Base-by-base conservation (phyloP, 2,797 vertebrate genomes). In the Gadopsis marmoratus region DNA sequence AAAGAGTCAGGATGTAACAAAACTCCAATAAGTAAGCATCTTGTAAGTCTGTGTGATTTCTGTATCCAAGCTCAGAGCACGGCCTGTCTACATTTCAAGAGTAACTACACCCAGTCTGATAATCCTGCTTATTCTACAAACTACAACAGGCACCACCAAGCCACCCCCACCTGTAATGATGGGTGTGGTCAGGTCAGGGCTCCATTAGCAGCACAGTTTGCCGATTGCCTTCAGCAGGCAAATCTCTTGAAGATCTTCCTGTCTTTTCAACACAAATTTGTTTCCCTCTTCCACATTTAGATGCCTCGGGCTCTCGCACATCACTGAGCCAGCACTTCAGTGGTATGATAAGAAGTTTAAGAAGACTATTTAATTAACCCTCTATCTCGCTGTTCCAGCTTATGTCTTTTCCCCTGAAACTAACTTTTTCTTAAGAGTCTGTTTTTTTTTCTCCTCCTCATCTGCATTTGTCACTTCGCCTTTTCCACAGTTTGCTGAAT, bases 241-340 rank as follows among this genome's bases (percentile, higher is more conserved):
- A 39, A 79, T 76, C 66, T 77, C 61, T 79, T 61, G 41, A 48
- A 76, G 41, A 77, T 72, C 61, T 61, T 0, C 0, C 62, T 3
- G 59, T 74, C 71, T 78, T 41, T 56, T 74, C 68, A 66, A 59
- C 35, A 39, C 50, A n/a, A 43, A 68, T 81, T 78, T 71, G 63
- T 74, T 81, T 79, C 58, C 54, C 35, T 56, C 48, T 41, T 51
- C 21, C 14, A 12, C 39, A 62, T 70, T 65, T 50, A 13, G 79
- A 81, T 11, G 55, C 77, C 53, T 62, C 1, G 0, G 63, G 75
- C 8, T 16, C 59, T 39, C 17, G 70, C 48, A 53, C 70, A 73
- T 76, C 70, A 65, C 71, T 11, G 23, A 73, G 60, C 43, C 60
- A 59, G 67, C 72, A 61, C 63, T 76, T 84, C 39, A 67, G 39